Base-by-base conservation (phyloP, 2,888 invertebrate species). In the Drosophila neotestacea region DNA sequence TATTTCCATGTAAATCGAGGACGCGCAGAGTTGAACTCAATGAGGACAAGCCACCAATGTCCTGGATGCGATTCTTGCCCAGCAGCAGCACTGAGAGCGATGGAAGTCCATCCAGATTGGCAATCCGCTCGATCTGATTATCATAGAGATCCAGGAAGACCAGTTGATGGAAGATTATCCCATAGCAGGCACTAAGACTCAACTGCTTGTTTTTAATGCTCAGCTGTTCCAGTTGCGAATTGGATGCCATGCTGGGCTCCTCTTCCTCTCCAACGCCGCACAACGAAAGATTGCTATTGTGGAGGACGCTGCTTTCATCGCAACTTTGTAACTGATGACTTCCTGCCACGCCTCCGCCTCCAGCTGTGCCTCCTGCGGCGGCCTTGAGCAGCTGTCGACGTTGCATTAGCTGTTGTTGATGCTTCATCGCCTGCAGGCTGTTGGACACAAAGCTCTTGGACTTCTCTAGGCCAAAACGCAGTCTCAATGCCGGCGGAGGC, bases 61-160 rank as follows among this genome's bases (percentile, higher is more conserved):
- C 93, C 32, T 80, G 90, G 34, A 93, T 92, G 28, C 96, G 96
- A 93, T 98, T 98, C 93, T 98, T 98, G 1, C 98, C 98, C 91
- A 98, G 94, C 73, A 98, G 93, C 62, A 98, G 94, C 11, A 98
- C 98, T 77, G 98, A 94, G 55, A 98, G 93, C 87, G 96, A 96
- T 73, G 95, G 95, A 52, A 98, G 93, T 58, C 95, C 94, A 81
- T 96, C 95, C 68, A 98, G 93, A 62, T 95, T 96, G 63, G 95
- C 95, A 70, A 98, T 96, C 90, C 95, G 95, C 79, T 98, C 98
- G 72, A 98, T 95, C 92, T 98, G 97, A 93, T 98, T 98, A 93
- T 98, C 97, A 91, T 98, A 98, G 64, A 98, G 94, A 93, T 98
- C 98, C 66, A 98, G 94, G 92, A 98, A 98, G 16, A 98, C 98